Conservation (phyloP, 2,113 vertebrate species). For the Aspidoscelis tigris region DNA sequence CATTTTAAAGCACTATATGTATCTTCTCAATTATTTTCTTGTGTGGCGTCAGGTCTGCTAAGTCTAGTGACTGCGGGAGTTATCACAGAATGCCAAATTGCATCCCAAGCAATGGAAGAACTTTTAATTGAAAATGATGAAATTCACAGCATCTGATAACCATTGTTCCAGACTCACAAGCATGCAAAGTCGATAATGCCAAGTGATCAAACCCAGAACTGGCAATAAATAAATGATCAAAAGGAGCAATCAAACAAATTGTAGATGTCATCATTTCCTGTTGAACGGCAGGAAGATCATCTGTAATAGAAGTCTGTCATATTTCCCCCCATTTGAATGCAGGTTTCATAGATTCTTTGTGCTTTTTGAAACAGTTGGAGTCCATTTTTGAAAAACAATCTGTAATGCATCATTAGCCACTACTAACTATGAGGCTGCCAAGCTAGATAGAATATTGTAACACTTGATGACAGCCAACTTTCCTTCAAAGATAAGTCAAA, state of each 20-base stretch:
- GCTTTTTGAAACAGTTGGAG: constrained; percentile 47
- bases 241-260: constrained; percentile 57
- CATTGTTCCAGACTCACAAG: constrained; percentile 29
- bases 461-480: constrained; percentile 29
- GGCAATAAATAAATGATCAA: constrained; percentile 55
- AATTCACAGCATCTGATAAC: constrained; percentile 33
- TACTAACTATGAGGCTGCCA: constrained; percentile 40
- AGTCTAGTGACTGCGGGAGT: constrained; percentile 46
- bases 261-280: constrained; percentile 50
- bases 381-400: neutral
- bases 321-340: constrained; percentile 46
- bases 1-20: constrained; percentile 41
- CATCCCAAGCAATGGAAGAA: constrained; percentile 37
- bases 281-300: constrained; percentile 39
- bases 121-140: constrained; percentile 51
- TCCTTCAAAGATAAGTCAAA: constrained; percentile 39
- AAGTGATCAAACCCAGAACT: constrained; percentile 48
- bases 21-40: constrained; percentile 32
- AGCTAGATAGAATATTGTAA: constrained; percentile 10
- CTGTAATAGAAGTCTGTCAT: constrained; percentile 48
- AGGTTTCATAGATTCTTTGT: constrained; percentile 45
- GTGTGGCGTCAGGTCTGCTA: constrained; percentile 37
- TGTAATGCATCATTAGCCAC: constrained; percentile 33
- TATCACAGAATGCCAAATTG: constrained; percentile 57
- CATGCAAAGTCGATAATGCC: constrained; percentile 26